A percentile compares a stretch with the other conserved stretches of the same genome.
These are phyloP conservation scores for Rousettus madagascariensis DNA, from an alignment of 2,797 vertebrate genomes.

Conservation along the genomic window DNA sequence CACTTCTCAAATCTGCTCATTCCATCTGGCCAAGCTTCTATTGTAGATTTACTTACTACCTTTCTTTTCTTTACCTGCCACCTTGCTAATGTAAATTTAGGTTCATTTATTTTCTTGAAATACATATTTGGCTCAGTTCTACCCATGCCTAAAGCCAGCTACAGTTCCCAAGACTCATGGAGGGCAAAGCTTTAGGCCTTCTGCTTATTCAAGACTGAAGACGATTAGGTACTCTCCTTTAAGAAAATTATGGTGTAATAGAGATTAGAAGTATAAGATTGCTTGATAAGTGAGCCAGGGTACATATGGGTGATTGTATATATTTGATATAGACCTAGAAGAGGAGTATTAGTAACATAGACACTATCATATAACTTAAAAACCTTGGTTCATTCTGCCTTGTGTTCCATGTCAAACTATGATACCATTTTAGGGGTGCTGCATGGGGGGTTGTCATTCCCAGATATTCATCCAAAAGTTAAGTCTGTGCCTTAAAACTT, in stretches of 20 bases:
- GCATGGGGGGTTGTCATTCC: background rate
- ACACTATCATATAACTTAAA: background rate
- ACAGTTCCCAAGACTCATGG: background rate
- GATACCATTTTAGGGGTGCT: background rate
- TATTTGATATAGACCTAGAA: background rate
- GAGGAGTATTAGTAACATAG: background rate
- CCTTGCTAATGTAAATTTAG: background rate
- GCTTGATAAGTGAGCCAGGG: background rate
- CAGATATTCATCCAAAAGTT: background rate
- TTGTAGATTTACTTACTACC: background rate
- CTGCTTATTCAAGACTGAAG: background rate
- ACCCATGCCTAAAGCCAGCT: background rate
- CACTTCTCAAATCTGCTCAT: background rate
- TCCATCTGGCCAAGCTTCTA: conserved; percentile 24
- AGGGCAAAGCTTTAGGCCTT: background rate
- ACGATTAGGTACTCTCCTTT: background rate
- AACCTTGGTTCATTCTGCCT: background rate
- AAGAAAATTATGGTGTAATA: background rate
- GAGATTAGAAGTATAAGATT: background rate
- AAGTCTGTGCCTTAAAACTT: conserved; percentile 16
- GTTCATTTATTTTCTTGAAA: background rate
- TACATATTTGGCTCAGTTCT: background rate
- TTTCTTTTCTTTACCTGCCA: background rate
- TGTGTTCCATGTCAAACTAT: background rate
- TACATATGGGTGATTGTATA: background rate